phyloP scores from a whole-genome alignment of 1,140 invertebrate species.

The Drosophila punjabiensis region DNA sequence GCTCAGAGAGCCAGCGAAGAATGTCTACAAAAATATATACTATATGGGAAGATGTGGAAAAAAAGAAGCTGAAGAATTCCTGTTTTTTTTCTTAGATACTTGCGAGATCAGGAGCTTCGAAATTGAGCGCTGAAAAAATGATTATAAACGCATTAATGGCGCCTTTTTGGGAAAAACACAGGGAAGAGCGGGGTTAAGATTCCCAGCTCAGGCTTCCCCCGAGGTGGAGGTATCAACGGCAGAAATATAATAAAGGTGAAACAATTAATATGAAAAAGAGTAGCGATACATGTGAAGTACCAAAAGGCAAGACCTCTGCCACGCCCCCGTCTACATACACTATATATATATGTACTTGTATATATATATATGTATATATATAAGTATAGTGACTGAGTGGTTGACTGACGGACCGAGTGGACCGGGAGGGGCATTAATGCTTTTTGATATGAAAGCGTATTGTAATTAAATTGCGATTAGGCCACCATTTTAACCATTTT shows the following conservation, averaged over 20 bases:
- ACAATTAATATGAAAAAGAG: conserved; percentile 79
- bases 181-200: neutral
- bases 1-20: conserved; percentile 44
- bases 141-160: conserved; percentile 84
- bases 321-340: conserved; percentile 35
- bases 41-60: neutral
- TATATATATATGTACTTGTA: neutral
- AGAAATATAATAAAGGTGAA: conserved; percentile 82
- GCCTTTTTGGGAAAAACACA: conserved; percentile 33
- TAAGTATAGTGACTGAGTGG: conserved; percentile 35
- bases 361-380: neutral
- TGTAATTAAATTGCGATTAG: conserved; percentile 85
- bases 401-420: conserved; percentile 44
- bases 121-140: conserved; percentile 72
- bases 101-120: conserved; percentile 39
- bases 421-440: conserved; percentile 69
- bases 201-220: neutral
- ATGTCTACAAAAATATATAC: conserved; percentile 7
- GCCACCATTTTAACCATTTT: conserved; percentile 84
- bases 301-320: conserved; percentile 40
- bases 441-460: conserved; percentile 84
- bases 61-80: conserved; percentile 3
- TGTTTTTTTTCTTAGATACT: conserved; percentile 44
- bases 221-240: conserved; percentile 60
- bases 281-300: conserved; percentile 70